Base-by-base conservation (phyloP, 1,140 invertebrate species). In the Philotrypesis tridentata region DNA sequence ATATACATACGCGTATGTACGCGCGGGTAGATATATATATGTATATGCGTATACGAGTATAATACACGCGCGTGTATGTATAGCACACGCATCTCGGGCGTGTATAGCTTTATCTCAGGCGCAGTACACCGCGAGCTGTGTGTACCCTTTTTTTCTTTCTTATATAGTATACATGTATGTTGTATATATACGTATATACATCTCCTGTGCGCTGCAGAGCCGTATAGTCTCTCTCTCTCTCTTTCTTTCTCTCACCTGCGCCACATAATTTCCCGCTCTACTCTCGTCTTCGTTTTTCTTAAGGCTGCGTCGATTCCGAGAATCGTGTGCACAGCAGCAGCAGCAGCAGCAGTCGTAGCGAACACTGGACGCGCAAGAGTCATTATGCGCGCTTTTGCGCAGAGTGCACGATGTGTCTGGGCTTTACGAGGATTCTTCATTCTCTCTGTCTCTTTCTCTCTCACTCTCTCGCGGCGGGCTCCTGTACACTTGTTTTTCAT, bases 201-300 rank as follows among this genome's bases (percentile, higher is more conserved):
- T n/a, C n/a, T n/a, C n/a, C n/a, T n/a, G n/a, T n/a, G 23, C 33
- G 3, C 33, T 37, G 33, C 33, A 37, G n/a, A n/a, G 9, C 33
- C 33, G 55, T 6, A 3, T 17, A 14, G 55, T 37, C 61, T 27
- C 23, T 27, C 27, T 1, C 76, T 75, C 67, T 48, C 60, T 40
- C 61, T 63, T 31, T 83, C 78, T 84, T 80, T 82, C 83, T 74
- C 74, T 85, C 81, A 85, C 77, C 83, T 83, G 80, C 67, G 67
- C 82, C 83, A 79, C 61, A 74, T 81, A 85, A 83, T 85, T 85
- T 82, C 63, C 76, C 43, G 60, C 55, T 70, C 33, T 8, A 17
- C 12, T 76, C 37, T 80, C 79, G 82, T 82, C 82, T 40, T 82
- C 74, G n/a, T 70, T 73, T 82, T 70, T 63, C 71, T 29, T 23